Evolutionary conservation across 2,888 invertebrate genomes (phyloP).

Genomic region (Lithodes maja): DNA sequence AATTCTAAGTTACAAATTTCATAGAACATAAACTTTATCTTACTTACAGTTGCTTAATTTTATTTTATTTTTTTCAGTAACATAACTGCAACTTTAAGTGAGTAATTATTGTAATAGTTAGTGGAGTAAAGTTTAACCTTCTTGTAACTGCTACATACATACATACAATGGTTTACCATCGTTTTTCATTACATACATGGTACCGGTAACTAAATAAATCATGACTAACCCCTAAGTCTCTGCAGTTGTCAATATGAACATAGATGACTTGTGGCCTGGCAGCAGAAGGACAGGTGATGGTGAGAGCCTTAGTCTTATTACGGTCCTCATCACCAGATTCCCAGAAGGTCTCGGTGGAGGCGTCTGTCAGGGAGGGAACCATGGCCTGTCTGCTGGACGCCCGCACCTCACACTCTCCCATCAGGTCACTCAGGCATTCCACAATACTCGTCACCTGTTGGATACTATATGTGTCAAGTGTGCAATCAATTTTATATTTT

Average conservation of each 20-base stretch:
- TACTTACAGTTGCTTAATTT: too few relatives aligned
- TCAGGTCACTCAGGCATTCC: slow-evolving; percentile 84
- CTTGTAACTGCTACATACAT: too few relatives aligned
- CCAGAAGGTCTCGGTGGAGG: slow-evolving; percentile 98
- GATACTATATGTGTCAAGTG: neutral
- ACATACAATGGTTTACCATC: too few relatives aligned
- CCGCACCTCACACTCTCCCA: slow-evolving; percentile 84
- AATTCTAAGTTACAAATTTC: too few relatives aligned
- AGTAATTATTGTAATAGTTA: too few relatives aligned
- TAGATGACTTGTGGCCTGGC: slow-evolving; percentile 86
- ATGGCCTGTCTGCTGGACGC: slow-evolving; percentile 96
- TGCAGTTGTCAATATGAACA: slow-evolving; percentile 94
- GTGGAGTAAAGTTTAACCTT: too few relatives aligned
- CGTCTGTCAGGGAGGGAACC: slow-evolving; percentile 93
- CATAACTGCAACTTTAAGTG: too few relatives aligned
- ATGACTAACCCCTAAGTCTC: slow-evolving; percentile 82
- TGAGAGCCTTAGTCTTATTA: slow-evolving; percentile 91
- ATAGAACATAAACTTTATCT: too few relatives aligned
- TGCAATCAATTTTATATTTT: slow-evolving; percentile 21
- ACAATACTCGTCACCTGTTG: slow-evolving; percentile 77
- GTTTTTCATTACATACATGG: too few relatives aligned
- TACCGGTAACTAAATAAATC: too few relatives aligned
- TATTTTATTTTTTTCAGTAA: neutral
- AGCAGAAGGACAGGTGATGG: slow-evolving; percentile 80
- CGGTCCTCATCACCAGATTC: slow-evolving; percentile 97